Base-by-base conservation (phyloP, 2,797 vertebrate genomes). In the Danio tinwini region DNA sequence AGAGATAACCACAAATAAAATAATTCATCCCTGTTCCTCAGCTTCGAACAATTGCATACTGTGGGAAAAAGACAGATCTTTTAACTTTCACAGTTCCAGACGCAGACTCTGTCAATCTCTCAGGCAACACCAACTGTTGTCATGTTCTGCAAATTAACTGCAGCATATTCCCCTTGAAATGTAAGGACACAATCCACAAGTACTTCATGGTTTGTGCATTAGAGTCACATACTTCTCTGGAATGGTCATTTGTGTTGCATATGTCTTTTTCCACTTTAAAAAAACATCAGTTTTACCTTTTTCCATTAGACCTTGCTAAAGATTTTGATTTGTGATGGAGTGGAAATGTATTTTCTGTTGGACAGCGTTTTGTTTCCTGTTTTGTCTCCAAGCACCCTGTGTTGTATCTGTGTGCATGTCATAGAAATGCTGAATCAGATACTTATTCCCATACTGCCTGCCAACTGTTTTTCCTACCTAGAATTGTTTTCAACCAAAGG, bases 161-260 rank as follows among this genome's bases (percentile, higher is more conserved):
- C 45, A 65, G 62, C 47, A 44, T 73, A 59, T 81, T 67, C 39
- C 56, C 81, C 72, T 56, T 75, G 58, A 84, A 81, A 45, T 76
- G 55, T 45, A 81, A 61, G 37, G 21, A 56, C 79, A 45, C 37
- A 67, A 76, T 44, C 53, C 45, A 74, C 40, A 49, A 39, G 90
- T 87, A 86, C 89, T 85, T 89, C 81, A 88, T 92, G 90, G 92
- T 93, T 92, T 87, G 90, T 89, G 86, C 88, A 92, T 93, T 90
- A 90, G 67, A 17, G 62, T 87, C 87, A 81, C 74, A 83, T 85
- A 84, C 67, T 85, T 85, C 80, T 90, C 91, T 94, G 91, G 88
- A 88, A 91, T 91, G 91, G 87, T 88, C 90, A 78, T 92, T 92
- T 88, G 86, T 86, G 84, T 87, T 81, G 82, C 85, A 50, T 84